Evolutionary conservation across 2,113 vertebrate genomes (phyloP).

Genomic region (Scolopax mira): DNA sequence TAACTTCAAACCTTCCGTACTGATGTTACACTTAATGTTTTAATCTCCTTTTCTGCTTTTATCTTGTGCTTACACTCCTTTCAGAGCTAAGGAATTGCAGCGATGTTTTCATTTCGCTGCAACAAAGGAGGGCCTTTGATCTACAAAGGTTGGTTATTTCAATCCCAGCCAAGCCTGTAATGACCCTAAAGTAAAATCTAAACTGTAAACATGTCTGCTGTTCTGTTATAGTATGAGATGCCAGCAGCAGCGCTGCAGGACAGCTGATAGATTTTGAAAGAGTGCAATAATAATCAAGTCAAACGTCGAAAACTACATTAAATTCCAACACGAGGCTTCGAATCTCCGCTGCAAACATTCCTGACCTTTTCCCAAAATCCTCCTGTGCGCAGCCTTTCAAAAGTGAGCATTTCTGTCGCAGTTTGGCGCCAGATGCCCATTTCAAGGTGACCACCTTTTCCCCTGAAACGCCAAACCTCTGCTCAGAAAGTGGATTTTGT

Average conservation of each 20-base stretch:
- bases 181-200: background rate
- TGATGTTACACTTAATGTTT: background rate
- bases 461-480: background rate
- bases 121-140: background rate
- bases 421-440: fast-evolving
- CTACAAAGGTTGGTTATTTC: background rate
- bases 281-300: background rate
- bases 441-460: background rate
- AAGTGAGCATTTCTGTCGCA: background rate
- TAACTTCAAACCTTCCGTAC: background rate
- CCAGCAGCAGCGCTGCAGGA: background rate
- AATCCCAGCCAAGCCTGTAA: background rate
- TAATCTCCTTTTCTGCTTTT: background rate
- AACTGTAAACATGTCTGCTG: background rate
- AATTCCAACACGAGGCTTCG: background rate
- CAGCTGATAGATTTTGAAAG: background rate
- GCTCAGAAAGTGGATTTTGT: background rate
- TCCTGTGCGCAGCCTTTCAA: background rate
- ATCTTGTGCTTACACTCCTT: fast-evolving
- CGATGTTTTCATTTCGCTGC: background rate
- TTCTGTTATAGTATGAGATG: background rate
- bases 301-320: background rate
- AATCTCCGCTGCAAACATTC: background rate
- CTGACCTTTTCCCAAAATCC: background rate
- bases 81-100: background rate